Base-by-base conservation (phyloP, 2,797 vertebrate genomes). In the Tarsius wallacei region DNA sequence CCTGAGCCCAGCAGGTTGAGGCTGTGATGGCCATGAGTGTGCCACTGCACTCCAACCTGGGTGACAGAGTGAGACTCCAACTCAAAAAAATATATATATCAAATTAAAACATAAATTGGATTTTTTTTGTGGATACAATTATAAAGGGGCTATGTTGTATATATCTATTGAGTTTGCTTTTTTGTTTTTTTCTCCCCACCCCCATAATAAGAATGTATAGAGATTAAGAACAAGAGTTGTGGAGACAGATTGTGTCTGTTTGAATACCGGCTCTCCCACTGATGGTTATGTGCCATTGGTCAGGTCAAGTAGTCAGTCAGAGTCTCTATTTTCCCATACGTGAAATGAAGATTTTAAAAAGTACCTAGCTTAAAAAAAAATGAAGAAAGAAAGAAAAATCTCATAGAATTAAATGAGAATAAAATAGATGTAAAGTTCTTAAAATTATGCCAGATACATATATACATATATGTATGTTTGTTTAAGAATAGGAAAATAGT, bases 271-370 rank as follows among this genome's bases (percentile, higher is more conserved):
- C 31, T 84, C 19, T 85, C 26, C n/a, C 87, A 76, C 15, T 68
- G 33, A 71, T 7, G 63, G 7, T n/a, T 55, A 2, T 63, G 64
- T 47, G 78, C 55, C n/a, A 11, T n/a, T 57, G 64, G 28, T 17
- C 17, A 64, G 36, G 80, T 74, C n/a, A 74, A 33, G 49, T 33
- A 66, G 42, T 55, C 47, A 83, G 31, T 94, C 36, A 26, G 21
- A 61, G 19, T 9, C 42, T 93, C 66, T 33, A 13, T 93, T 82
- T 95, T 53, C 22, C 28, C 51, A 64, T 8, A 17, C 55, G 17
- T 76, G 87, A 81, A 83, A 51, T 84, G n/a, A 63, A 70, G 14
- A 68, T 82, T 80, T 87, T 26, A 17, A 77, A 84, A 74, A 87
- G 12, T 19, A 31, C 22, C 51, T 53, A n/a, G 42, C 11, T 51